Conservation (phyloP, 2,113 vertebrate species). For the Chloropsis hardwickii region DNA sequence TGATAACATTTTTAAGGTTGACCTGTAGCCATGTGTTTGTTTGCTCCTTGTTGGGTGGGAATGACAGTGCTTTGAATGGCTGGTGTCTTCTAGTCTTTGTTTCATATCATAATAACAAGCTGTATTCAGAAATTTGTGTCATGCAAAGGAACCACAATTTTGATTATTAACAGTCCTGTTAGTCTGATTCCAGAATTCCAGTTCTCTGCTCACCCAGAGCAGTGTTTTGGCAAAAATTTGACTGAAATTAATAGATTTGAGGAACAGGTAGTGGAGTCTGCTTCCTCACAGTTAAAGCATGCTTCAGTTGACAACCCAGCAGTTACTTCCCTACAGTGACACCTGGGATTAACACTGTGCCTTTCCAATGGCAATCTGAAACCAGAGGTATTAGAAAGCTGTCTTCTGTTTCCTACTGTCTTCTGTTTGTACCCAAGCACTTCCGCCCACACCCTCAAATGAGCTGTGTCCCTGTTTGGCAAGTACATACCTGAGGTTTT, state of each 20-base stretch:
- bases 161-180: not conserved
- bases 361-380: not conserved
- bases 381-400: not conserved
- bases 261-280: not conserved
- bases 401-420: not conserved
- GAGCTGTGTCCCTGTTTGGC: not conserved
- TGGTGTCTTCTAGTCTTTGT: not conserved
- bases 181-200: not conserved
- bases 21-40: not conserved
- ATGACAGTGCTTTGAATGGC: not conserved
- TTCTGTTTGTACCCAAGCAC: not conserved
- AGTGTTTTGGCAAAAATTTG: not conserved
- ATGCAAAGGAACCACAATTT: not conserved
- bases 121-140: not conserved
- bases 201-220: not conserved
- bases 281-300: not conserved
- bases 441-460: not conserved
- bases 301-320: not conserved
- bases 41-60: not conserved
- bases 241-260: not conserved
- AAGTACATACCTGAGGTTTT: not conserved
- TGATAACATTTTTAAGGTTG: not conserved
- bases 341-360: not conserved
- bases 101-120: not conserved
- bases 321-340: not conserved